phyloP scores from a whole-genome alignment of 2,888 invertebrate genomes.

The Dicyrtomina minuta region DNA sequence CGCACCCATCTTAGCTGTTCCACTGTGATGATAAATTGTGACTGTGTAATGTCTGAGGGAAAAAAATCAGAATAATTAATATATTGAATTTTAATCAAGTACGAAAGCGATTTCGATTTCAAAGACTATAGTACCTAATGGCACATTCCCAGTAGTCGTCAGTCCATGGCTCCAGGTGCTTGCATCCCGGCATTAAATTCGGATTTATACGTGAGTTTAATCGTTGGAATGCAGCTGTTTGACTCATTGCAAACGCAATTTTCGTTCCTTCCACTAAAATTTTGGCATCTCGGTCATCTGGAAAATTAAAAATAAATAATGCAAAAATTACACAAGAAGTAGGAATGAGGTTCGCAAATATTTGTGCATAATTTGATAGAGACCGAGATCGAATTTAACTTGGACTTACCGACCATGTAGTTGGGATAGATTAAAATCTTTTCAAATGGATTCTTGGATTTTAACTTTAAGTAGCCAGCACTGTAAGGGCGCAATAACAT shows the following conservation, averaged over 20 bases:
- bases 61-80: slow-evolving; percentile 53
- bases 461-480: slow-evolving; percentile 70
- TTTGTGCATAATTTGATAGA: too few species aligned
- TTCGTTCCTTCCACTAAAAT: slow-evolving; percentile 57
- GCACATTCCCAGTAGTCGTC: slow-evolving; percentile 81
- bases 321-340: too few species aligned
- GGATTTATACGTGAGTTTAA: slow-evolving; percentile 75
- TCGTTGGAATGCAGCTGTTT: slow-evolving; percentile 75
- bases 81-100: neutral
- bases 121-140: slow-evolving; percentile 46
- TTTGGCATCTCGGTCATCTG: slow-evolving; percentile 46
- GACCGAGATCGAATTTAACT: too few species aligned
- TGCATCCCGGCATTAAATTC: slow-evolving; percentile 69
- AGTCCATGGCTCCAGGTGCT: slow-evolving; percentile 68
- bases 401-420: slow-evolving; percentile 61
- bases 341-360: too few species aligned
- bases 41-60: slow-evolving; percentile 69
- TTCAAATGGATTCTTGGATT: slow-evolving; percentile 79
- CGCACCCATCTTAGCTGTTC: slow-evolving; percentile 78
- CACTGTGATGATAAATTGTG: slow-evolving; percentile 79
- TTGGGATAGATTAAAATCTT: slow-evolving; percentile 88
- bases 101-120: neutral
- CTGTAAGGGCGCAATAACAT: slow-evolving; percentile 77
- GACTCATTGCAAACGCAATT: slow-evolving; percentile 75
- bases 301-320: too few species aligned